These are phyloP conservation scores for Hiodon tergisus DNA, from an alignment of 2,113 vertebrate species.

Conservation along the genomic window DNA sequence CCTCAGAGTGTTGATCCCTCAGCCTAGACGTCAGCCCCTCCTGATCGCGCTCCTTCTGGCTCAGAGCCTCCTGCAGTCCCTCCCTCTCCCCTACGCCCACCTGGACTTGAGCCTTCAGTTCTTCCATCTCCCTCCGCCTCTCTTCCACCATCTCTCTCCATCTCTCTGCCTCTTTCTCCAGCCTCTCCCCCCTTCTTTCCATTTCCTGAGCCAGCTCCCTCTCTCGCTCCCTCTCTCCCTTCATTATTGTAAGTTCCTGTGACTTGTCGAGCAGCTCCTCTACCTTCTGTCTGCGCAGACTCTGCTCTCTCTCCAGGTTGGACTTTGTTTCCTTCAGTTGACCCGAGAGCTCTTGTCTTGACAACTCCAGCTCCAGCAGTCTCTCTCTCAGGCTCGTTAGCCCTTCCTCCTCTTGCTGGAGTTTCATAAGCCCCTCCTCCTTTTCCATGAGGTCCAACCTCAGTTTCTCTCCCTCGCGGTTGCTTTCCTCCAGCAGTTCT, in stretches of 20 bases:
- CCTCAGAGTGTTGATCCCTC: slow-evolving; percentile 23
- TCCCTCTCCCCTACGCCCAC: slow-evolving; percentile 34
- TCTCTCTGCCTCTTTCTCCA: slow-evolving; percentile 42
- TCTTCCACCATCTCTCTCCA: slow-evolving; percentile 27
- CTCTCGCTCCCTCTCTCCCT: background rate
- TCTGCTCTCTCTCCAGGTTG: slow-evolving; percentile 36
- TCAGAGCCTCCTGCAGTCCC: slow-evolving; percentile 23
- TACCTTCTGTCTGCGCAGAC: slow-evolving; percentile 30
- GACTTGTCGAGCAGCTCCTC: slow-evolving; percentile 27
- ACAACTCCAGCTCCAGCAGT: slow-evolving; percentile 34
- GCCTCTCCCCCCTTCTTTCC: slow-evolving; percentile 20
- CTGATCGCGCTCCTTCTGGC: slow-evolving; percentile 19
- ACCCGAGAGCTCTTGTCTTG: slow-evolving; percentile 29
- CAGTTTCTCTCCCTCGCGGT: slow-evolving; percentile 21
- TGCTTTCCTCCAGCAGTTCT: background rate
- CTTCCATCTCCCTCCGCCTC: slow-evolving; percentile 2
- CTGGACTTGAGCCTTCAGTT: slow-evolving; percentile 19
- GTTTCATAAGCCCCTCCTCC: too few relatives aligned
- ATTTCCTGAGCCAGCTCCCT: slow-evolving; percentile 22
- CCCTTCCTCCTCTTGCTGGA: slow-evolving; percentile 29
- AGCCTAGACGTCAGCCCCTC: slow-evolving; percentile 16
- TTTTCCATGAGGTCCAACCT: too few relatives aligned
- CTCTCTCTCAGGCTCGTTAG: background rate
- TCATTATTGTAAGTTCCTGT: slow-evolving; percentile 26
- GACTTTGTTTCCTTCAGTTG: slow-evolving; percentile 35